Evolutionary conservation across 2,797 vertebrate species (phyloP), one percentile per base, ranked within the genome.

Genomic region (Sebastes flavidus): DNA sequence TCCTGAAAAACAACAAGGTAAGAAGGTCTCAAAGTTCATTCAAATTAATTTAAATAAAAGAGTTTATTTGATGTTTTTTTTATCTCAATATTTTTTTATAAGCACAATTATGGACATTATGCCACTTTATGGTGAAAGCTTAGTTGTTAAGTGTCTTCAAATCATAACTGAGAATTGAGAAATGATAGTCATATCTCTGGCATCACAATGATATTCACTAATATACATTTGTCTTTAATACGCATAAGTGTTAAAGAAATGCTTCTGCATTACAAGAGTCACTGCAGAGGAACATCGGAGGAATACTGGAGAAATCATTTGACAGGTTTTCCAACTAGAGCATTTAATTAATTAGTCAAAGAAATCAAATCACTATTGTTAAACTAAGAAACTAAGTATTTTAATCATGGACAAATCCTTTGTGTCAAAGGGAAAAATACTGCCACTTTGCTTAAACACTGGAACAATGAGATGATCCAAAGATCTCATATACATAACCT

Each of bases 1-100:
- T 99, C 91, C 94, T 97, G 74, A 96, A 95, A 86, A 99, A 99
- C 91, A 99, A 99, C 88, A 99, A 99, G 97, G 99, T 98, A 93
- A 77, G 22, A 18, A 6, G 14, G n/a, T 8, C 6, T 65, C 27
- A 59, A 18, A 38, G 36, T 14, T 38, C 6, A 38, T 38, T 38
- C 36, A 6, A 38, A 38, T 61, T 18, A 25, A 42, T 68, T 27
- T 20, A 49, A 70, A 70, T 34, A 36, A 25, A 34, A 56, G 8
- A 7, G n/a, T n/a, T 16, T 3, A 30, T 22, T 27, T 32, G 1
- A 8, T 66, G n/a, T 32, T 25, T 75, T 65, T 52, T 52, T 29
- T 59, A 34, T 74, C 24, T 42, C 3, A 20, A 22, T 8, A 25
- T 20, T 2, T 46, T 16, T 61, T 22, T 68, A 3, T 4, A 2